Evolutionary conservation across 1,140 invertebrate species (phyloP), one percentile per base, ranked within the genome.

Genomic region (Ips typographus): DNA sequence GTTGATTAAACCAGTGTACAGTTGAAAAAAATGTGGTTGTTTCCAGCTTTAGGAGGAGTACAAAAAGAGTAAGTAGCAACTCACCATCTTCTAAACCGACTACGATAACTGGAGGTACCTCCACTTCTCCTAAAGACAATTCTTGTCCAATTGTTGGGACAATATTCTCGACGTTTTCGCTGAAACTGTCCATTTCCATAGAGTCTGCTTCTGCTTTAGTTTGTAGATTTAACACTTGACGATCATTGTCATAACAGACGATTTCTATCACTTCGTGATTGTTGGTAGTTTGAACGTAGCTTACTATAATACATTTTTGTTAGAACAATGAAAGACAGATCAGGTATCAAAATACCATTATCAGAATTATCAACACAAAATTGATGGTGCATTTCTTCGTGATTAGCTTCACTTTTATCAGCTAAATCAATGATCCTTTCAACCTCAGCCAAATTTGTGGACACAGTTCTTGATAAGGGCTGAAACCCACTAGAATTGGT

Each of bases 221-320:
- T 3, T 56, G 8, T 36, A 63, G 67, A 37, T 63, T 49, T 36
- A 51, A 38, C 7, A 63, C 4, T 2, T 4, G n/a, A 37, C 57
- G 67, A 22, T 69, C 60, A 40, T 69, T 69, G 22, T 63, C 53
- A 40, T 49, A 69, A 64, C 67, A 69, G 7, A 69, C 67, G 3
- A 69, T 69, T 47, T 69, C 67, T 6, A 69, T 69, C n/a, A 63
- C 39, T 40, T 64, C 61, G 22, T 69, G 66, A 37, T 53, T 61
- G 36, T 68, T 51, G 6, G 53, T 22, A 22, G 22, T 22, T 22
- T 22, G 22, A 22, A 22, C 22, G 22, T 22, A 22, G 22, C 22
- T 22, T 22, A 22, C 22, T 22, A 22, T 22, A 22, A 22, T 22
- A 22, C 22, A 22, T 22, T 22, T 22, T 22, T 22, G 22, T 22